These are phyloP conservation scores for Calliopum simillimum DNA, from an alignment of 2,888 invertebrate genomes.

Conservation along the genomic window DNA sequence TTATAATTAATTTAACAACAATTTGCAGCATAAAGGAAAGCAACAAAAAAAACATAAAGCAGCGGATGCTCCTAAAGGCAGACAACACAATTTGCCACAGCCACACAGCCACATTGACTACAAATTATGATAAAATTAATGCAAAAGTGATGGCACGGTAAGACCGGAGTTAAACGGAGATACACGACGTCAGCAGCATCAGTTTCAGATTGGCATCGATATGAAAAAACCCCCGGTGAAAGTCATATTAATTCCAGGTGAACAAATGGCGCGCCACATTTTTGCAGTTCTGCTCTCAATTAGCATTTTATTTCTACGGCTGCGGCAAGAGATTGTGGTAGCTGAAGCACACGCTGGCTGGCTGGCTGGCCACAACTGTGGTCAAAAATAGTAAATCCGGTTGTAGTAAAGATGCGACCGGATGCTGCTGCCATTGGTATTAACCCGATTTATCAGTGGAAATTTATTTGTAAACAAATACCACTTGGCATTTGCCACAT, in stretches of 20 bases:
- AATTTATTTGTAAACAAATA: too few relatives aligned
- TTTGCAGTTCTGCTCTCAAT: background rate
- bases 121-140: too few relatives aligned
- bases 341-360: too few relatives aligned
- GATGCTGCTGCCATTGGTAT: too few relatives aligned
- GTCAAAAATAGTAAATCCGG: slow-evolving; percentile 1
- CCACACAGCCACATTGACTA: too few relatives aligned
- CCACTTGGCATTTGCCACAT: too few relatives aligned
- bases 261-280: slow-evolving; percentile 28
- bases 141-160: too few relatives aligned
- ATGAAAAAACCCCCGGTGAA: background rate
- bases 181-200: background rate
- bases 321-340: too few relatives aligned
- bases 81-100: background rate
- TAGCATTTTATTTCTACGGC: too few relatives aligned
- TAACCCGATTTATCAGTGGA: too few relatives aligned
- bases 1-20: background rate
- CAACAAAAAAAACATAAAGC: background rate
- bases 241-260: slow-evolving; percentile 39
- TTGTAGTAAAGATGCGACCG: slow-evolving; percentile 2
- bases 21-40: background rate
- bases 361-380: background rate
- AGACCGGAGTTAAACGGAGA: background rate
- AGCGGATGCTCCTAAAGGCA: background rate
- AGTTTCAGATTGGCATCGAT: too few relatives aligned